A percentile compares a stretch with the other conserved stretches of the same genome.
These are phyloP conservation scores for Eudasyphora cyanicolor DNA, from an alignment of 2,888 invertebrate species.

Conservation along the genomic window DNA sequence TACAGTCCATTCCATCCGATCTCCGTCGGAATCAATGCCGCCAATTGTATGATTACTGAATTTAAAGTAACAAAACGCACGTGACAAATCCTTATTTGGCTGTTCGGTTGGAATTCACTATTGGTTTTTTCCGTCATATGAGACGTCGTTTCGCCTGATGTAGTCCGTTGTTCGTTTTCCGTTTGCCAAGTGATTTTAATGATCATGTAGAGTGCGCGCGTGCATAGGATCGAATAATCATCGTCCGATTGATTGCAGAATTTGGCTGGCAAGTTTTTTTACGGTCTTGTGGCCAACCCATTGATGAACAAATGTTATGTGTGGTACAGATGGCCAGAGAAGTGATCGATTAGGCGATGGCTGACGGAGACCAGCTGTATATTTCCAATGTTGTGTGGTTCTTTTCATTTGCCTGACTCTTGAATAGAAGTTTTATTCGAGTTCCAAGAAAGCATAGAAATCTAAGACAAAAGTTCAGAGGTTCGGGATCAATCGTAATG, in stretches of 20 bases:
- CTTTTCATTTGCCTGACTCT: not conserved
- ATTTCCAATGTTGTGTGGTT: not conserved
- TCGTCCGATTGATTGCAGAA: constrained; percentile 52
- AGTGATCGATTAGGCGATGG: not conserved
- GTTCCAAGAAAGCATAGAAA: not conserved
- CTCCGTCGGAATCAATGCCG: constrained; percentile 64
- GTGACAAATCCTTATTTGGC: constrained; percentile 80
- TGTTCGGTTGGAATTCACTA: constrained; percentile 47
- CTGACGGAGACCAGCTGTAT: not conserved
- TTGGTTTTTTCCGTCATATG: not conserved
- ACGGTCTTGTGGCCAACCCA: not conserved
- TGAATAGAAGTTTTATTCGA: not conserved
- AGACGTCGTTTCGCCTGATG: not conserved
- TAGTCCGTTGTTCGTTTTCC: not conserved
- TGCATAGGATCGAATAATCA: constrained; percentile 42
- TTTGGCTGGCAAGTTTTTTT: constrained; percentile 48
- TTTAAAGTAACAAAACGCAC: constrained; percentile 80
- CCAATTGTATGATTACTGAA: constrained; percentile 79
- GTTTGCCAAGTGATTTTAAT: constrained; percentile 53
- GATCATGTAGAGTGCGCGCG: constrained; percentile 31
- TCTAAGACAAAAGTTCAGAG: not conserved
- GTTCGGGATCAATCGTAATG: no score
- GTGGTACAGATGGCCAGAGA: constrained; percentile 15
- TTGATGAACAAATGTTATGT: constrained; percentile 29
- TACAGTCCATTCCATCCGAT: constrained; percentile 62